phyloP scores from a whole-genome alignment of 92 coral and sea anemone genomes.

The Bergia sp. region DNA sequence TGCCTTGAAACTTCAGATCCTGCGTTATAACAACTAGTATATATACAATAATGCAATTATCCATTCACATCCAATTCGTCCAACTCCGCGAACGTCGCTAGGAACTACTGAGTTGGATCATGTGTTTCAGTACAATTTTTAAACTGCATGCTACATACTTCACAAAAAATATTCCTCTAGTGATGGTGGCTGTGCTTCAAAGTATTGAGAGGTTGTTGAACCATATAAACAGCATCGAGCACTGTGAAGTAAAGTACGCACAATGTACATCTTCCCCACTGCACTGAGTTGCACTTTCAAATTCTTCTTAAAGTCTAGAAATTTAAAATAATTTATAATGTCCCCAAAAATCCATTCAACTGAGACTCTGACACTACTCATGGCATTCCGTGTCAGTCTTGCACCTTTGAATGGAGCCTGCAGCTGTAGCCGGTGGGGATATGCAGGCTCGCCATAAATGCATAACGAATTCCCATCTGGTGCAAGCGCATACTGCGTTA shows the following conservation, averaged over 20 bases:
- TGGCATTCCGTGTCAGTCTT: conserved; percentile 47
- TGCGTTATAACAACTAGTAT: no score
- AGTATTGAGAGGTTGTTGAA: conserved; percentile 49
- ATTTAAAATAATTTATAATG: conserved; percentile 11
- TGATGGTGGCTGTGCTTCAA: conserved; percentile 49
- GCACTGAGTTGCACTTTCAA: conserved; percentile 37
- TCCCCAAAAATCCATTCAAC: conserved; percentile 42
- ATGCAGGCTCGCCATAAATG: conserved; percentile 49
- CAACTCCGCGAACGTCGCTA: no score
- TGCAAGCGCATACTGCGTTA: conserved; percentile 45
- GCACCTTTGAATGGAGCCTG: conserved; percentile 51
- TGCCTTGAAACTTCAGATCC: not conserved
- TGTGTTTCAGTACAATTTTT: no score
- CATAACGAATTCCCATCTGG: conserved; percentile 41
- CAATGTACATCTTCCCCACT: conserved; percentile 28
- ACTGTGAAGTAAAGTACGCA: conserved; percentile 38
- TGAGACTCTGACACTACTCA: conserved; percentile 52
- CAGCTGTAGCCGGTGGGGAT: conserved; percentile 56
- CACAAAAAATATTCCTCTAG: conserved; percentile 46
- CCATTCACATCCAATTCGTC: no score
- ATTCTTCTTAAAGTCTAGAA: conserved; percentile 18
- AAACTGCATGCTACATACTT: not conserved
- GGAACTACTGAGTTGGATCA: no score
- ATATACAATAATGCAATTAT: no score
- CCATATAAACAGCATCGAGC: conserved; percentile 45